Percentiles rank a stretch among this genome's conserved stretches.
Evolutionary conservation across 2,797 vertebrate species (phyloP).

Genomic region (Choloepus didactylus): DNA sequence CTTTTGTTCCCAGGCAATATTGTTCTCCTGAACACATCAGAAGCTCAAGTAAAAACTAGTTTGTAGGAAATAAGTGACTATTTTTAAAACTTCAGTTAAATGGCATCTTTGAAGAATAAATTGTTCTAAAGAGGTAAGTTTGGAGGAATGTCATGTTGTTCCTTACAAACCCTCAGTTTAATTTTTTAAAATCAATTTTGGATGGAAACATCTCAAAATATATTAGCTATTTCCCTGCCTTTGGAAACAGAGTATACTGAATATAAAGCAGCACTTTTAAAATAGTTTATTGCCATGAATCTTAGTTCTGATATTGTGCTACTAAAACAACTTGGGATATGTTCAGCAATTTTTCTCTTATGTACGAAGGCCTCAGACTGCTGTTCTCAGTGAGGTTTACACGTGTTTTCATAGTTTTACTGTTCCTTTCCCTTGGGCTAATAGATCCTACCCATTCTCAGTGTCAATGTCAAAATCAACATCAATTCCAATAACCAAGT

Average conservation of each 20-base stretch:
- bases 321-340: neutral
- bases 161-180: neutral
- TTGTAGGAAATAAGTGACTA: neutral
- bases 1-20: neutral
- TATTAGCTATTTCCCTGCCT: neutral
- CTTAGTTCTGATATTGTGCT: neutral
- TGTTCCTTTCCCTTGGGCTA: neutral
- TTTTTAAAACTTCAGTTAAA: neutral
- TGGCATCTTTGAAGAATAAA: neutral
- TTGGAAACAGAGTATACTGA: neutral
- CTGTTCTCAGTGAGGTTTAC: neutral
- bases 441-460: neutral
- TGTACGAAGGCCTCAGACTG: neutral
- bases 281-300: neutral
- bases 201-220: constrained; percentile 23
- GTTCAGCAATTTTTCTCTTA: neutral
- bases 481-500: neutral
- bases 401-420: neutral
- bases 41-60: neutral
- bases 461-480: neutral
- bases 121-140: constrained; percentile 16
- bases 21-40: neutral
- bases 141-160: constrained; percentile 2
- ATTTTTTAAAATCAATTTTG: constrained; percentile 53
- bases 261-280: neutral